Conservation (phyloP, 2,888 invertebrate genomes). For the Cerastis leucographa region DNA sequence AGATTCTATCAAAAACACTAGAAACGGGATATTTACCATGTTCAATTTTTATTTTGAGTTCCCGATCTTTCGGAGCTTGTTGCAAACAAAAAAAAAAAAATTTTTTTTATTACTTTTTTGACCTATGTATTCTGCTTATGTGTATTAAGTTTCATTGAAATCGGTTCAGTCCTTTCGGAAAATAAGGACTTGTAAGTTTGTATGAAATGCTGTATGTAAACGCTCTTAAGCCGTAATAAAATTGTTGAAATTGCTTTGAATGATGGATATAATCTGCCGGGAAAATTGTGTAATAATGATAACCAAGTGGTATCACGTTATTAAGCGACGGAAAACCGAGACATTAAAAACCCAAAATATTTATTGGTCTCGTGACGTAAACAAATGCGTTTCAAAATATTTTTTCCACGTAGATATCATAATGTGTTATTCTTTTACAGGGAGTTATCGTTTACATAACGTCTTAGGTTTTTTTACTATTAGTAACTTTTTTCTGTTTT, state of each 20-base stretch:
- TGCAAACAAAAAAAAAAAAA: too few relatives aligned
- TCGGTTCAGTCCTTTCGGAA: too few relatives aligned
- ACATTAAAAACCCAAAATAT: slow-evolving; percentile 21
- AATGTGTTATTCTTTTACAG: background rate
- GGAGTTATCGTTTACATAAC: background rate
- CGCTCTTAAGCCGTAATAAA: slow-evolving; percentile 22
- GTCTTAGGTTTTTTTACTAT: background rate
- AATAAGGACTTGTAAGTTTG: too few relatives aligned
- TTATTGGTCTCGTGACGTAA: slow-evolving; percentile 19
- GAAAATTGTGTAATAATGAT: slow-evolving; percentile 35
- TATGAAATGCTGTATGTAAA: too few relatives aligned
- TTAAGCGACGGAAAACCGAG: background rate
- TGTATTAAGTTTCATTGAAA: too few relatives aligned
- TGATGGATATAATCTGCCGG: slow-evolving; percentile 19
- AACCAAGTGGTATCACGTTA: slow-evolving; percentile 9
- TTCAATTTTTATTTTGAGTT: too few relatives aligned
- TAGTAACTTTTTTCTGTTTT: background rate
- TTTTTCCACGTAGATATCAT: background rate
- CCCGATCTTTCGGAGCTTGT: too few relatives aligned
- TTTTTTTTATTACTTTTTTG: too few relatives aligned
- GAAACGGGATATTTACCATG: too few relatives aligned
- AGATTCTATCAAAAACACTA: too few relatives aligned
- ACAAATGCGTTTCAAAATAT: background rate
- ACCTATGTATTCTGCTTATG: too few relatives aligned
- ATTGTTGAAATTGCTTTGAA: slow-evolving; percentile 23